Evolutionary conservation across 2,797 vertebrate species (phyloP).

Genomic region (Aphelocoma californica): DNA sequence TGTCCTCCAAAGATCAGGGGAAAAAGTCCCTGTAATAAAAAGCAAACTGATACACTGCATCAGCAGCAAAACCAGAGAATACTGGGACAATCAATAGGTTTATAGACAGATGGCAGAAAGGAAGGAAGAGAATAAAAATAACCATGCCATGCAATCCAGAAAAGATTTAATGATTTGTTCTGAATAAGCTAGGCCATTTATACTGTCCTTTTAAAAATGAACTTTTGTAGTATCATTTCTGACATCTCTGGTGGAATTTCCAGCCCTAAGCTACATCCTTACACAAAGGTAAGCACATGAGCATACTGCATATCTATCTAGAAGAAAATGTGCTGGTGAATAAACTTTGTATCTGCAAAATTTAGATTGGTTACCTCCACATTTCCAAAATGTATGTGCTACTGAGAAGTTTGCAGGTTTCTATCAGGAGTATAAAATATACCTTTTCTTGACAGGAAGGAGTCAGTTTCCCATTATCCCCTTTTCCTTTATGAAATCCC

Average conservation of each 20-base stretch:
- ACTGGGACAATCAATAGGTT: constrained; percentile 14
- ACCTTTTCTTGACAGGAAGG: not conserved
- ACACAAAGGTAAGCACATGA: accelerated
- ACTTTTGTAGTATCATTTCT: not conserved
- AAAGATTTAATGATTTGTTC: constrained; percentile 46
- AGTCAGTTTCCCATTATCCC: not conserved
- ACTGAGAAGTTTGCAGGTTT: not conserved
- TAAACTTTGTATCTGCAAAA: not conserved
- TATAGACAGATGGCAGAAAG: constrained; percentile 49
- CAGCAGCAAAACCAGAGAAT: not conserved
- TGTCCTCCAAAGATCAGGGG: not conserved
- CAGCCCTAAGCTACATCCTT: not conserved
- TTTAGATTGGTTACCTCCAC: not conserved
- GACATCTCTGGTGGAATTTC: not conserved
- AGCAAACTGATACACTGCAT: not conserved
- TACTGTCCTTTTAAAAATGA: not conserved
- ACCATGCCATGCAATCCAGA: not conserved
- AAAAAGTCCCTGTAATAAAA: not conserved
- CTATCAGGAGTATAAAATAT: not conserved
- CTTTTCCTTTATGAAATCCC: not conserved
- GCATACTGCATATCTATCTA: accelerated
- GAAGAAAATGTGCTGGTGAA: not conserved
- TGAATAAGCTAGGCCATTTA: not conserved
- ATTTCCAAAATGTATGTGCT: accelerated
- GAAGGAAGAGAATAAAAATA: constrained; percentile 56